Evolutionary conservation across 2,797 vertebrate species (phyloP), one percentile per base, ranked within the genome.

Genomic region (Novumbra hubbsi): DNA sequence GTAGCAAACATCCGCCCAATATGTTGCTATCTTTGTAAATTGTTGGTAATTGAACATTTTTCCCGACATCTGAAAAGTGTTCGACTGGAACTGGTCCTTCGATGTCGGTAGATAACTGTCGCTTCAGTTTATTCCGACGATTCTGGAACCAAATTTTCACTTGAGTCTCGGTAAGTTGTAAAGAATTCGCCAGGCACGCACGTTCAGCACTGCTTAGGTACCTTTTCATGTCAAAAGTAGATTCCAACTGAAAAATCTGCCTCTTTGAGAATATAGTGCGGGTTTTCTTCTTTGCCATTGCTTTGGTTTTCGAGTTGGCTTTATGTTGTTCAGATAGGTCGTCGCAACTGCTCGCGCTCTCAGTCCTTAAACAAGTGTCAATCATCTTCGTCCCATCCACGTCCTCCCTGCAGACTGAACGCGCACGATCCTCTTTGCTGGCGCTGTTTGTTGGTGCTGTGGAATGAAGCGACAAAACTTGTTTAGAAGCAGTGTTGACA

Each of bases 201-300:
- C 95, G 85, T 88, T 96, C 96, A 0, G 94, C 93, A 81, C 95
- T 96, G 90, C 96, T 96, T 73, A 96, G 93, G 55, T 95, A 94
- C 1, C 93, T 68, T 82, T 95, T 94, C 87, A 93, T 75, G 85
- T 93, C 93, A 66, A 95, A 95, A 2, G 94, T 94, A 34, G 93
- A 90, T 80, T 95, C 94, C 81, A 95, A 86, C 67, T 94, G 94
- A 41, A 94, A 94, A 12, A 95, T 93, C 86, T 94, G 95, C 76
- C 94, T 92, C 85, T 95, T 95, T 77, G 95, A 96, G 89, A 96
- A 96, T 82, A 96, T 95, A 63, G 95, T 96, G 83, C 96, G 92
- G 0, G 94, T 96, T 84, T 95, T 96, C 87, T 95, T 94, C 82
- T 93, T 93, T 5, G 73, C 64, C 68, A 84, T 62, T n/a, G 81